Evolutionary conservation across 2,797 vertebrate species (phyloP).

Genomic region (Lepus oiostolus): DNA sequence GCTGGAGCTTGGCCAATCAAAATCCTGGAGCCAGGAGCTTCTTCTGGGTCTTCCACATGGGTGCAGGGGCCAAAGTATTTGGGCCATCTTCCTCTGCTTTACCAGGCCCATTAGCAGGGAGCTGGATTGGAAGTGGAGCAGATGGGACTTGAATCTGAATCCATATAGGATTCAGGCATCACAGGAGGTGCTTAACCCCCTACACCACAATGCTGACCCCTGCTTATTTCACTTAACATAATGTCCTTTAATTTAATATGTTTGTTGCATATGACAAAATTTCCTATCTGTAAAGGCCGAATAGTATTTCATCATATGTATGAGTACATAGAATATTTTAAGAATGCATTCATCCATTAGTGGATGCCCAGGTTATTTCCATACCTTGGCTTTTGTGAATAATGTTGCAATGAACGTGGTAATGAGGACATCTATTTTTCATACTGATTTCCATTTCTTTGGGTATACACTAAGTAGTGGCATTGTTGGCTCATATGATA

Average conservation of each 20-base stretch:
- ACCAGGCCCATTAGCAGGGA: too few relatives aligned
- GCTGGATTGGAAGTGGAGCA: too few relatives aligned
- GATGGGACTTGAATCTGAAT: too few relatives aligned
- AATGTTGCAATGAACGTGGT: background rate
- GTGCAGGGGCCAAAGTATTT: too few relatives aligned
- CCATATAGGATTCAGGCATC: too few relatives aligned
- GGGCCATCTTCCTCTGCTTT: too few relatives aligned
- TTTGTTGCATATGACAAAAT: background rate
- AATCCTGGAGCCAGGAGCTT: too few relatives aligned
- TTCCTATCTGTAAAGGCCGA: too few relatives aligned
- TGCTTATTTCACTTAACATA: background rate
- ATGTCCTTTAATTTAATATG: background rate
- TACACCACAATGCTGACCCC: too few relatives aligned
- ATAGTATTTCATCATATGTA: background rate
- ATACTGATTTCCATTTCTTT: background rate
- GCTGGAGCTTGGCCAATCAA: too few relatives aligned
- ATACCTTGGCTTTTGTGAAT: background rate
- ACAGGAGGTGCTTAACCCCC: too few relatives aligned
- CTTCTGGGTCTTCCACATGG: too few relatives aligned
- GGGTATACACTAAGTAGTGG: background rate
- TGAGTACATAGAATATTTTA: background rate
- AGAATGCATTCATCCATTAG: background rate
- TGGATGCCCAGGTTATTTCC: background rate
- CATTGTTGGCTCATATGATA: background rate
- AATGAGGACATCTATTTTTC: background rate